These are phyloP conservation scores for Graphium colonna DNA, from an alignment of 2,888 invertebrate species.

Conservation along the genomic window DNA sequence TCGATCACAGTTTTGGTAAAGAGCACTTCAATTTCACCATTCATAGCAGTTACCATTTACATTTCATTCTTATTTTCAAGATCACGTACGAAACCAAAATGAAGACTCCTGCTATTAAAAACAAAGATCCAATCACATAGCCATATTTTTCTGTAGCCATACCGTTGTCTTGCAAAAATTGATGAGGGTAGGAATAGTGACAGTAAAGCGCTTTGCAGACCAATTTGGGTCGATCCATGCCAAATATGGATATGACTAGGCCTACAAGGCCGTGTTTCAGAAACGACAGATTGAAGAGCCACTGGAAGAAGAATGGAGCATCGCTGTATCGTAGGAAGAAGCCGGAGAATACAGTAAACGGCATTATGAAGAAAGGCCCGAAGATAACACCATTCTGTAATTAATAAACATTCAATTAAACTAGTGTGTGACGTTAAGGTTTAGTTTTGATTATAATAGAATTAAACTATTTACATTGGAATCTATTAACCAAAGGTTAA, in stretches of 20 bases:
- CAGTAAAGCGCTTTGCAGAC: slow-evolving; percentile 88
- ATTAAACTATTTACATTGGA: too few species aligned
- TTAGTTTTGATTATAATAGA: too few species aligned
- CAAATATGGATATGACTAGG: slow-evolving; percentile 89
- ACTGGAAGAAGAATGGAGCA: slow-evolving; percentile 87
- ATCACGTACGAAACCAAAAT: slow-evolving; percentile 84
- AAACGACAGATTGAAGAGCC: slow-evolving; percentile 94
- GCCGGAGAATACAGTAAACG: slow-evolving; percentile 94
- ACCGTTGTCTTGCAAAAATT: slow-evolving; percentile 87
- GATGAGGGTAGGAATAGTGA: slow-evolving; percentile 84
- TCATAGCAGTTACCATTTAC: slow-evolving; percentile 57
- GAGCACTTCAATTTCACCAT: not conserved
- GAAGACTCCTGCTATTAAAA: slow-evolving; percentile 81
- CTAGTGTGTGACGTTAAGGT: too few species aligned
- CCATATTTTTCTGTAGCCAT: slow-evolving; percentile 84
- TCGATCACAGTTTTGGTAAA: slow-evolving; percentile 10
- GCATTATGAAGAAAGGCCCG: slow-evolving; percentile 92
- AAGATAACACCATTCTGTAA: slow-evolving; percentile 91
- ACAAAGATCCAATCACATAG: slow-evolving; percentile 82
- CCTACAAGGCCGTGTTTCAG: slow-evolving; percentile 94
- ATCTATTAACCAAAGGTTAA: too few species aligned
- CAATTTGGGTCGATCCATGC: slow-evolving; percentile 87
- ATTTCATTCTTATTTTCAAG: slow-evolving; percentile 82
- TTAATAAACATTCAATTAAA: too few species aligned
- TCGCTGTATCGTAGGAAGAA: slow-evolving; percentile 93